These are phyloP conservation scores for Maconellicoccus hirsutus DNA, from an alignment of 1,140 invertebrate species.

Conservation along the genomic window DNA sequence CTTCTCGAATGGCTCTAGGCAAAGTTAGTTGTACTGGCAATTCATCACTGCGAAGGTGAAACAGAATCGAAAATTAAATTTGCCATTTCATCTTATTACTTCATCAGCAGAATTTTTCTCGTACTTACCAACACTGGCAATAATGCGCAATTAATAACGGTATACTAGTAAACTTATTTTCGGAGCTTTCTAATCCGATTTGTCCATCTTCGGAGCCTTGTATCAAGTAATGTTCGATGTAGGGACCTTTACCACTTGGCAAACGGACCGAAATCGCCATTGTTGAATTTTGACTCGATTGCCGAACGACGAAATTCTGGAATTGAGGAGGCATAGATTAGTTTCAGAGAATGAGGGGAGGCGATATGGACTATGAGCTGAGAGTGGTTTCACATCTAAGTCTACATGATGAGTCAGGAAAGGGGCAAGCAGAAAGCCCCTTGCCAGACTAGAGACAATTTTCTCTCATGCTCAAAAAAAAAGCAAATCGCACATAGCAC, in stretches of 20 bases:
- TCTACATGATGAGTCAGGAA: too few relatives aligned
- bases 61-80: background rate
- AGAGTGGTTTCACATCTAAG: too few relatives aligned
- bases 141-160: conserved; percentile 86
- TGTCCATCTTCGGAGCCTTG: conserved; percentile 61
- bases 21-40: conserved; percentile 79
- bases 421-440: too few relatives aligned
- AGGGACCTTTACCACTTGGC: conserved; percentile 69
- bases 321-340: background rate
- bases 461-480: too few relatives aligned
- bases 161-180: conserved; percentile 82
- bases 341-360: too few relatives aligned
- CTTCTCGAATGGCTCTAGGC: conserved; percentile 68
- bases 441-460: too few relatives aligned
- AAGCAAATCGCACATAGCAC: too few relatives aligned
- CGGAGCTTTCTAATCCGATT: conserved; percentile 81
- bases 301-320: conserved; percentile 85
- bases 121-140: conserved; percentile 72
- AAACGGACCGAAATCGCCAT: conserved; percentile 89
- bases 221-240: conserved; percentile 92
- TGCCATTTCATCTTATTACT: too few relatives aligned
- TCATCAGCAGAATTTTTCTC: too few relatives aligned
- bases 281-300: conserved; percentile 81
- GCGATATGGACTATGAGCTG: too few relatives aligned
- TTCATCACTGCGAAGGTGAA: conserved; percentile 56